Evolutionary conservation across 1,140 invertebrate genomes (phyloP).

Genomic region (Onthophagus taurus): DNA sequence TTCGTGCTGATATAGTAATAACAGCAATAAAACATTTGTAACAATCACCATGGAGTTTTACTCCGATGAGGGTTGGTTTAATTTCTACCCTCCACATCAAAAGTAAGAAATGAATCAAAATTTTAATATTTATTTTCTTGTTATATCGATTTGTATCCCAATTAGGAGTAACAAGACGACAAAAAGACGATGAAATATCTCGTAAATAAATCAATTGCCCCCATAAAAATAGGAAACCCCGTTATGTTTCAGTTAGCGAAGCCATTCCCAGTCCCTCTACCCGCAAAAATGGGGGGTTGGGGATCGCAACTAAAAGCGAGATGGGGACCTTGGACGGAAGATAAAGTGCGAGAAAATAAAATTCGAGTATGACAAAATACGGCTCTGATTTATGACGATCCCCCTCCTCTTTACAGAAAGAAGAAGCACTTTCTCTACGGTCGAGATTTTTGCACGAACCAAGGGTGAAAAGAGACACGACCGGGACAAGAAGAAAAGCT

Average conservation of each 20-base stretch:
- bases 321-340: constrained; percentile 33
- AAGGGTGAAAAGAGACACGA: too few relatives aligned
- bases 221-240: constrained; percentile 22
- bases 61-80: constrained; percentile 2
- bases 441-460: too few relatives aligned
- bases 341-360: constrained; percentile 34
- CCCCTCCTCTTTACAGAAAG: neutral
- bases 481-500: too few relatives aligned
- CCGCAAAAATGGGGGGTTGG: constrained; percentile 19
- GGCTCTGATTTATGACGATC: constrained; percentile 15
- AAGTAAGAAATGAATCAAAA: too few relatives aligned
- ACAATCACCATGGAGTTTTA: constrained; percentile 3
- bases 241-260: constrained; percentile 24
- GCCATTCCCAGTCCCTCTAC: constrained; percentile 2
- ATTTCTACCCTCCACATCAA: neutral
- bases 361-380: constrained; percentile 31
- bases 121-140: too few relatives aligned
- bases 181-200: constrained; percentile 7
- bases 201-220: constrained; percentile 11
- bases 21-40: constrained; percentile 12
- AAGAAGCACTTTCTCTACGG: too few relatives aligned
- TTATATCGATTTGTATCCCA: too few relatives aligned
- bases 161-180: too few relatives aligned
- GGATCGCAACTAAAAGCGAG: constrained; percentile 21
- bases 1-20: constrained; percentile 9